Percentiles rank a stretch among this genome's conserved stretches.
These are phyloP conservation scores for Donacobius atricapilla DNA, from an alignment of 2,113 vertebrate genomes.

Conservation along the genomic window DNA sequence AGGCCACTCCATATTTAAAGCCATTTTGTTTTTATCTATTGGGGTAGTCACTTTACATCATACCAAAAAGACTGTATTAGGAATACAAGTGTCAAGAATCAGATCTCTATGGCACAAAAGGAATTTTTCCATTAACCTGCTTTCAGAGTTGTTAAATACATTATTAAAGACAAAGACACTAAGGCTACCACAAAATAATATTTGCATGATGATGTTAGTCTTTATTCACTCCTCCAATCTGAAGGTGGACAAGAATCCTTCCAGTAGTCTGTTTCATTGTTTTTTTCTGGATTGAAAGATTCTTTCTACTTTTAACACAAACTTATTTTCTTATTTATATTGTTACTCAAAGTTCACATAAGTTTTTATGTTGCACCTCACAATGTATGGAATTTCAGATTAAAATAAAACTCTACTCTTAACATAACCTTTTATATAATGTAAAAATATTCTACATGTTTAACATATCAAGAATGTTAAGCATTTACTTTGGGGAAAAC, in stretches of 20 bases:
- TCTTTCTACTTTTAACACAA: slow-evolving; percentile 35
- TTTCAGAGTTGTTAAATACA: slow-evolving; percentile 51
- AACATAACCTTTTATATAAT: slow-evolving; percentile 58
- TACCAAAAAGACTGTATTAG: slow-evolving; percentile 49
- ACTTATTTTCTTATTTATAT: slow-evolving; percentile 39
- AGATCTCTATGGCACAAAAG: slow-evolving; percentile 52
- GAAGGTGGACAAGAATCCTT: slow-evolving; percentile 36
- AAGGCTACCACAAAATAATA: slow-evolving; percentile 57
- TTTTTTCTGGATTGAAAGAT: slow-evolving; percentile 31
- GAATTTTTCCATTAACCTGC: slow-evolving; percentile 32
- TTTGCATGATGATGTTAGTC: slow-evolving; percentile 44
- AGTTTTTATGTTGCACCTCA: slow-evolving; percentile 54
- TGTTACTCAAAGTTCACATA: slow-evolving; percentile 51
- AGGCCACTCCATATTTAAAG: slow-evolving; percentile 39
- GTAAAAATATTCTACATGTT: slow-evolving; percentile 72
- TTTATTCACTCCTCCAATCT: slow-evolving; percentile 59
- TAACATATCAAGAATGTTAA: slow-evolving; percentile 33
- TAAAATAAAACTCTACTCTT: slow-evolving; percentile 67
- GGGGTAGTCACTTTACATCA: slow-evolving; percentile 64
- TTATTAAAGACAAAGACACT: slow-evolving; percentile 58
- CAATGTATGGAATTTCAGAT: slow-evolving; percentile 42
- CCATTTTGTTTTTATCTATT: slow-evolving; percentile 60
- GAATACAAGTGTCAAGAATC: slow-evolving; percentile 49
- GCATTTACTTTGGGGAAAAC: slow-evolving; percentile 38
- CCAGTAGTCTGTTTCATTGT: slow-evolving; percentile 2